Percentiles rank a stretch among this genome's conserved stretches.
Conservation (phyloP, 2,797 vertebrate genomes). For the Sphaeramia orbicularis region DNA sequence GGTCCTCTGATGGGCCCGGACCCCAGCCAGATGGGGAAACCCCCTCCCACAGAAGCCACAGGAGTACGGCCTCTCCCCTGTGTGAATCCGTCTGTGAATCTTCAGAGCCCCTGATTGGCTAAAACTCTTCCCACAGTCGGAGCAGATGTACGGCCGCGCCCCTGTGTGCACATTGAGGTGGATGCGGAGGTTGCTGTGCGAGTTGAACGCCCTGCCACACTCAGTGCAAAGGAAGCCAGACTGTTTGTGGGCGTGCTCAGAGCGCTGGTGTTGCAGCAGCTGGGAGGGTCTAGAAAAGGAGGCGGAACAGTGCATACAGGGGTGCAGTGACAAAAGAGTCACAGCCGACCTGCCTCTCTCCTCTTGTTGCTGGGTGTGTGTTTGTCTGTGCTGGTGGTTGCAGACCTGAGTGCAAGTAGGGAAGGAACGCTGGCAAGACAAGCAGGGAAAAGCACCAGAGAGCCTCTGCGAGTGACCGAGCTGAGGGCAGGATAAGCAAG, state of each 20-base stretch:
- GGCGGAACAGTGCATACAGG: slow-evolving; percentile 86
- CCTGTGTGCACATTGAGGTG: slow-evolving; percentile 88
- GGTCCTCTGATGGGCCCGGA: slow-evolving; percentile 86
- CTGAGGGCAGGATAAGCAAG: slow-evolving; percentile 78
- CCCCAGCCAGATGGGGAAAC: slow-evolving; percentile 86
- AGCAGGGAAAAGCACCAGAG: slow-evolving; percentile 71
- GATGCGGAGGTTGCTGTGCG: slow-evolving; percentile 88
- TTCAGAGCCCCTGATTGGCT: slow-evolving; percentile 88
- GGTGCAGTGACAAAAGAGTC: slow-evolving; percentile 55
- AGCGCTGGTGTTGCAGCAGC: slow-evolving; percentile 87
- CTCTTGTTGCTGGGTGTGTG: slow-evolving; percentile 63
- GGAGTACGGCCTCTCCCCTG: slow-evolving; percentile 84
- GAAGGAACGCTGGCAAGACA: slow-evolving; percentile 72
- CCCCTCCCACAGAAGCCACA: slow-evolving; percentile 85
- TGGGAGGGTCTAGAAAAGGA: slow-evolving; percentile 85
- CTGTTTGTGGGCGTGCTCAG: slow-evolving; percentile 79
- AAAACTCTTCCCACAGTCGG: slow-evolving; percentile 87
- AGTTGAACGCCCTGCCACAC: slow-evolving; percentile 86
- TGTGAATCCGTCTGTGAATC: slow-evolving; percentile 87
- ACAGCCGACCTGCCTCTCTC: slow-evolving; percentile 5
- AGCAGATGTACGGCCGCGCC: slow-evolving; percentile 83
- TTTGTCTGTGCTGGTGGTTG: slow-evolving; percentile 70
- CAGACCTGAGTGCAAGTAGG: slow-evolving; percentile 73
- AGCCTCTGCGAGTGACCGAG: slow-evolving; percentile 65
- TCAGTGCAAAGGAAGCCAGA: slow-evolving; percentile 84